A percentile compares a stretch with the other conserved stretches of the same genome.
Conservation (phyloP, 1,140 invertebrate genomes). For the Drosophila cardini region DNA sequence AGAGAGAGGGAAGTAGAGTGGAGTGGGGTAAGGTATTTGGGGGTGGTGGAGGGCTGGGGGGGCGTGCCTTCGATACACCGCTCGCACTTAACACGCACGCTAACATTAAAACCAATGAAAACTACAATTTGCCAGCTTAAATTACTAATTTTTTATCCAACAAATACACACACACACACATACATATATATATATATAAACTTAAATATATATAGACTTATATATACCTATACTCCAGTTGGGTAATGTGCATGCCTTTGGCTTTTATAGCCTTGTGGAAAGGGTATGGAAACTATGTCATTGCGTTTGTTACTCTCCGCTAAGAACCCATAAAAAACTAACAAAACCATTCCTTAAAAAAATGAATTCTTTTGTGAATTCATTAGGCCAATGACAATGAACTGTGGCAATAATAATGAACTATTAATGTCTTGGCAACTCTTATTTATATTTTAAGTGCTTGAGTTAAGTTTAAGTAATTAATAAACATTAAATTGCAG, state of each 20-base stretch:
- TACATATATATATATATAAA: too few species aligned
- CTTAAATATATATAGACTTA: too few species aligned
- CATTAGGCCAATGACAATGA: background rate
- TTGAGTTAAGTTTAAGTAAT: background rate
- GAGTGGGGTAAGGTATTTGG: background rate
- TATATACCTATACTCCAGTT: slow-evolving; percentile 32
- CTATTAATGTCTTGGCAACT: background rate
- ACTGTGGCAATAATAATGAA: background rate
- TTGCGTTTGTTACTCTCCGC: slow-evolving; percentile 1
- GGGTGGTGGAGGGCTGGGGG: background rate
- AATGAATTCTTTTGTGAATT: background rate
- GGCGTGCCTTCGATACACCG: slow-evolving; percentile 45
- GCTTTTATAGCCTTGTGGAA: slow-evolving; percentile 33
- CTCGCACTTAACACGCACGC: slow-evolving; percentile 76
- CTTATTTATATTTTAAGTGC: background rate
- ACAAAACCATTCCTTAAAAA: background rate
- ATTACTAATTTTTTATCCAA: slow-evolving; percentile 70
- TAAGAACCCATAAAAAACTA: background rate
- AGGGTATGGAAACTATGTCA: slow-evolving; percentile 49
- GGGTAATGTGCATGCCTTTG: slow-evolving; percentile 24
- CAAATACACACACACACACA: too few species aligned
- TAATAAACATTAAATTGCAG: background rate
- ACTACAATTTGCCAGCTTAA: slow-evolving; percentile 77
- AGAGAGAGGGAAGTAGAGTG: slow-evolving; percentile 15
- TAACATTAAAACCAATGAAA: slow-evolving; percentile 81